Evolutionary conservation across 1,140 invertebrate genomes (phyloP).

Genomic region (Papilio xuthus): DNA sequence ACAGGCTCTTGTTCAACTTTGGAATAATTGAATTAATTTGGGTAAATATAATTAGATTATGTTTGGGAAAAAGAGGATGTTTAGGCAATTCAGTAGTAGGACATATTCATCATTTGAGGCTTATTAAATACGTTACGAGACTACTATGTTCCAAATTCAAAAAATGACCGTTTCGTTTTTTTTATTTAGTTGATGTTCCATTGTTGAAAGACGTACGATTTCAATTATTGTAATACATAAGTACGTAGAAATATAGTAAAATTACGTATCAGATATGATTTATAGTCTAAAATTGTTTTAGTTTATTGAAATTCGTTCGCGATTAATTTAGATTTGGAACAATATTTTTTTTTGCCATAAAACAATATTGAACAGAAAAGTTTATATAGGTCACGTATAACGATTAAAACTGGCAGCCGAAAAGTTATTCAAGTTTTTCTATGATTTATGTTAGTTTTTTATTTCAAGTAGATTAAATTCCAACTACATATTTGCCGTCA

Average conservation of each 20-base stretch:
- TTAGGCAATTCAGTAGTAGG: not conserved
- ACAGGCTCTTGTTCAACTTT: not conserved
- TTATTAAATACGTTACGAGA: not conserved
- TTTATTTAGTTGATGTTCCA: not conserved
- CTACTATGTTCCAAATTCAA: not conserved
- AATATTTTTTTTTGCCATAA: not conserved
- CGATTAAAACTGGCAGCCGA: not conserved
- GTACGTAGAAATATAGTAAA: not conserved
- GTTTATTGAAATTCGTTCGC: not conserved
- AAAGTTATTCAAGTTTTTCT: not conserved
- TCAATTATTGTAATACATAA: not conserved
- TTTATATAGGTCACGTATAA: conserved; percentile 1
- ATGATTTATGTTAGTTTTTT: not conserved
- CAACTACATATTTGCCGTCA: not conserved
- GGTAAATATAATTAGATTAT: not conserved
- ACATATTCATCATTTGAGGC: not conserved
- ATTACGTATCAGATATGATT: not conserved
- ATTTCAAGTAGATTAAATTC: not conserved
- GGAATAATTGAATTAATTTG: not conserved
- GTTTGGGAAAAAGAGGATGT: not conserved
- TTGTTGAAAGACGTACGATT: not conserved
- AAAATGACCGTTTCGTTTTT: not conserved
- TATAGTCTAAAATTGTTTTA: not conserved
- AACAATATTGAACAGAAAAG: not conserved
- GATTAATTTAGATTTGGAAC: not conserved